Base-by-base conservation (phyloP, 1,140 invertebrate species). In the Camponotus pennsylvanicus region DNA sequence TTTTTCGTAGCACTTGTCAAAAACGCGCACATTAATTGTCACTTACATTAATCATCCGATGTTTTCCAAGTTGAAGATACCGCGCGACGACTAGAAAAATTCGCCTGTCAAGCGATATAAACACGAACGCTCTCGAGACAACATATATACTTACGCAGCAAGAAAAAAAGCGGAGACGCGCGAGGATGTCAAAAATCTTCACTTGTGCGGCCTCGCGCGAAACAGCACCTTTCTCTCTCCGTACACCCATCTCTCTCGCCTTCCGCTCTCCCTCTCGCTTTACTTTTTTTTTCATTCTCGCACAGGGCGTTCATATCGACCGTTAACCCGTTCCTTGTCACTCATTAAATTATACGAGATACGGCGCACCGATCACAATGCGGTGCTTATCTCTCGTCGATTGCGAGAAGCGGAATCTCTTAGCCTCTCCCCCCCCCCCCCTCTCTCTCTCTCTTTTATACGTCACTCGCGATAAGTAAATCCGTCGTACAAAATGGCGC, bases 401-500 rank as follows among this genome's bases (percentile, higher is more conserved):
- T 57, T 40, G 49, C 64, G 15, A 57, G 9, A 57, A 42, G 3
- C 55, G 13, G 49, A 52, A 52, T 52, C 4, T 42, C 21, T 15
- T 34, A 34, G 21, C 49, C 42, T 45, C 42, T 45, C 42, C 5
- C 9, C 8, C 42, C 5, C 42, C 0, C 42, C 11, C 42, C 11
- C 13, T 52, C 13, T 52, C 49, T 15, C 13, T 15, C 49, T 52
- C 13, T 5, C 49, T 52, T 15, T 18, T 5, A 18, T 59, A 42
- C 32, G 3, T 49, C 67, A 73, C 70, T 37, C 69, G 27, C 69
- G 79, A 61, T 42, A 80, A 80, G 4, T 40, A 21, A 83, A 57
- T 34, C 37, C 71, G 40, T 27, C 52, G 77, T 59, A n/a, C 79
- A 73, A 83, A 83, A 83, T 83, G 79, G 79, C 69, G 55, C 9